Evolutionary conservation across 2,888 invertebrate genomes (phyloP).

Genomic region (Himalopsyche anomala): DNA sequence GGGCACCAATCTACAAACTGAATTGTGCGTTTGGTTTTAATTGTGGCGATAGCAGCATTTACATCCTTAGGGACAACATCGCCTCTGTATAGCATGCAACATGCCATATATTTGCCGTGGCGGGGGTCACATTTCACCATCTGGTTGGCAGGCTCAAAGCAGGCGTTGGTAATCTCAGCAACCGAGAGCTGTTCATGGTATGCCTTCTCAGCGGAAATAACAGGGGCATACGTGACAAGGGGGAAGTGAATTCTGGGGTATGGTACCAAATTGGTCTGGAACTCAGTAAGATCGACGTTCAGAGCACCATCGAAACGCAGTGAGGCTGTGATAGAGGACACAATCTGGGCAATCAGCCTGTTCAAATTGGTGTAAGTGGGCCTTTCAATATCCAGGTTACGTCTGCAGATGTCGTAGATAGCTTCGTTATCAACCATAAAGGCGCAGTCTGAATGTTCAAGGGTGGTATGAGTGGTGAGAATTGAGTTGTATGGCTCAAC

Average conservation of each 20-base stretch:
- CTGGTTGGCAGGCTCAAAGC: constrained; percentile 97
- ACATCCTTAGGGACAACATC: constrained; percentile 97
- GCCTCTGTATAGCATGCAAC: constrained; percentile 96
- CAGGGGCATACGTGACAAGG: constrained; percentile 94
- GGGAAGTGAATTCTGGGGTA: constrained; percentile 98
- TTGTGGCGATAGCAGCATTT: constrained; percentile 94
- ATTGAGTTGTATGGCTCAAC: constrained; percentile 99
- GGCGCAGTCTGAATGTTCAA: constrained; percentile 96
- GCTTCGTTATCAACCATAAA: constrained; percentile 97
- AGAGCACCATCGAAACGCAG: constrained; percentile 94
- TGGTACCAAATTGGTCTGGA: constrained; percentile 96
- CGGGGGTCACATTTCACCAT: constrained; percentile 96
- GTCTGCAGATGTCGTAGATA: constrained; percentile 94
- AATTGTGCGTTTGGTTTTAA: constrained; percentile 95
- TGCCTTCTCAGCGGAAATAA: constrained; percentile 95
- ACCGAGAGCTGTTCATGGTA: constrained; percentile 95
- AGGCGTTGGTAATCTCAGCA: constrained; percentile 95
- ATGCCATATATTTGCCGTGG: constrained; percentile 96
- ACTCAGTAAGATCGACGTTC: constrained; percentile 95
- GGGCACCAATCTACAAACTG: constrained; percentile 96
- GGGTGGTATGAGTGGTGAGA: constrained; percentile 95
- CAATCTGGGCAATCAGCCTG: constrained; percentile 96
- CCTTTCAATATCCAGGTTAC: constrained; percentile 95
- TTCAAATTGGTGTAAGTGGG: constrained; percentile 98
- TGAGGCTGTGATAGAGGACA: constrained; percentile 93